Percentiles rank a stretch among this genome's conserved stretches.
phyloP scores from a whole-genome alignment of 2,797 vertebrate species.

The Rhinella marina region DNA sequence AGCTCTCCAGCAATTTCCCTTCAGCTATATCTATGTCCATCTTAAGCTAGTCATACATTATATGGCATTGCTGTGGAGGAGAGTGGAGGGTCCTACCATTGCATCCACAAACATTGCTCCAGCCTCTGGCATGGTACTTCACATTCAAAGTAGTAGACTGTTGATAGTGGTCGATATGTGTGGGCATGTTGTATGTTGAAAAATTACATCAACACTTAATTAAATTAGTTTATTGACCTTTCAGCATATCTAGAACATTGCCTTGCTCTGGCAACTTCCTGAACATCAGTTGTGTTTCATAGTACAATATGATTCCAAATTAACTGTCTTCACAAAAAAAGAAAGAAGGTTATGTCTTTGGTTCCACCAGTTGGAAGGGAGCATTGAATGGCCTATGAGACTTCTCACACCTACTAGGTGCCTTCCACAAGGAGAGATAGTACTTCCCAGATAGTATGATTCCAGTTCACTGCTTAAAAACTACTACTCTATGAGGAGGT shows the following conservation, averaged over 20 bases:
- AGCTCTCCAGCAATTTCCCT: no score
- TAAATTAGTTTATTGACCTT: background rate
- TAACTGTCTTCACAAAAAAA: background rate
- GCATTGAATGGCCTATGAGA: no score
- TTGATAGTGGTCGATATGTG: no score
- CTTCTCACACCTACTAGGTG: no score
- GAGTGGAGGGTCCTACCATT: no score
- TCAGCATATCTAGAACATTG: background rate
- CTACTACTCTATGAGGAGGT: background rate
- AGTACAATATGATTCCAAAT: background rate
- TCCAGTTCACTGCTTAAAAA: background rate
- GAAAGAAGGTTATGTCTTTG: no score
- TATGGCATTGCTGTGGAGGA: no score
- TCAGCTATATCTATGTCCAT: background rate
- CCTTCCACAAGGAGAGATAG: no score
- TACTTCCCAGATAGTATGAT: no score
- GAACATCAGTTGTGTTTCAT: background rate
- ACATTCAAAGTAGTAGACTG: background rate
- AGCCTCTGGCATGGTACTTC: background rate
- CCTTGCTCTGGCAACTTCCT: background rate
- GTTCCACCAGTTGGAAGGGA: no score
- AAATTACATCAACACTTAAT: background rate
- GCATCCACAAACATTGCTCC: no score
- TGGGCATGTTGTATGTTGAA: background rate
- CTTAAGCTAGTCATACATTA: no score